phyloP scores from a whole-genome alignment of 2,113 vertebrate species.

The Peromyscus leucopus region DNA sequence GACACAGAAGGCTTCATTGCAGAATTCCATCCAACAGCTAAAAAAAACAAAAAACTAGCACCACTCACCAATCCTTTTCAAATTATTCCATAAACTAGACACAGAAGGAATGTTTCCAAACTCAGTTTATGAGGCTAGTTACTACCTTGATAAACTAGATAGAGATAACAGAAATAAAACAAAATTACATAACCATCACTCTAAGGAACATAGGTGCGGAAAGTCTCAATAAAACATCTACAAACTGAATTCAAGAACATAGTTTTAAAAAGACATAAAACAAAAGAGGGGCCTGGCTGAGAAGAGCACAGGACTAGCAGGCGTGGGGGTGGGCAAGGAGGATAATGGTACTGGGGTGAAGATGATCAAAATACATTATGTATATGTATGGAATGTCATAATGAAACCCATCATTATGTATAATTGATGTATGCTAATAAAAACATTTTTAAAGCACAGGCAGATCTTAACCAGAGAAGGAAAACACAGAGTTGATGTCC shows the following conservation, averaged over 20 bases:
- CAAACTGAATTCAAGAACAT: not conserved
- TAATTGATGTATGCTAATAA: slow-evolving; percentile 23
- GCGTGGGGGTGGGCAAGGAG: not conserved
- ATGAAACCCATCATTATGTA: slow-evolving; percentile 26
- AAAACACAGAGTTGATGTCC: not conserved
- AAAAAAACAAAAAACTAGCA: not conserved
- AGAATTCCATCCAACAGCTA: not conserved
- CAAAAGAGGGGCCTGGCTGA: not conserved
- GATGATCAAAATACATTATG: not conserved
- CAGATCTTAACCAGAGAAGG: not conserved
- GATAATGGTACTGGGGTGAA: not conserved
- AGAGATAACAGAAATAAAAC: not conserved
- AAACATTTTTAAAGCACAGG: not conserved
- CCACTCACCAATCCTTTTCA: not conserved
- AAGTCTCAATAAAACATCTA: not conserved
- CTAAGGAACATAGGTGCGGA: not conserved
- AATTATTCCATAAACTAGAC: not conserved
- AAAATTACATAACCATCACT: not conserved
- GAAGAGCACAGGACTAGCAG: not conserved
- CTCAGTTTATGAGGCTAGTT: not conserved
- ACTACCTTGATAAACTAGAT: not conserved
- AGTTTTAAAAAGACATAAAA: not conserved
- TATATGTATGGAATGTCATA: not conserved
- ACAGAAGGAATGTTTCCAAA: not conserved
- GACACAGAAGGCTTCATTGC: not conserved